These are phyloP conservation scores for Macroramphosus scolopax DNA, from an alignment of 2,797 vertebrate species.

Conservation along the genomic window DNA sequence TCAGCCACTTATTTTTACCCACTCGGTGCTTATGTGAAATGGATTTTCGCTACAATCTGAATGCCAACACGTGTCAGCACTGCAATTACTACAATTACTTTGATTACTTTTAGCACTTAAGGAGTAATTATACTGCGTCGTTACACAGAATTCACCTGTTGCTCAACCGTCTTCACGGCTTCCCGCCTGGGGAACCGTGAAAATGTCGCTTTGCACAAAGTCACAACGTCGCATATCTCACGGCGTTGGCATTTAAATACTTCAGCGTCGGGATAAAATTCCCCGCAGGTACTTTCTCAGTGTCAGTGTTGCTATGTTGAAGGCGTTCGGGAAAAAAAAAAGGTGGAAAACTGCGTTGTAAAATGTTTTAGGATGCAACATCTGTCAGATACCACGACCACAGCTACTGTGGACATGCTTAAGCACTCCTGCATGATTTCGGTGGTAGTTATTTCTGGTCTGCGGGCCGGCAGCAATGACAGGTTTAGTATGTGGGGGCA, in stretches of 20 bases:
- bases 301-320: slow-evolving; percentile 19
- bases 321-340: slow-evolving; percentile 21
- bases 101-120: too few relatives aligned
- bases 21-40: background rate
- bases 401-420: slow-evolving; percentile 40
- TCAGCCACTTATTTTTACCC: background rate
- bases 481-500: slow-evolving; percentile 50
- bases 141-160: slow-evolving; percentile 48
- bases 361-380: slow-evolving; percentile 35
- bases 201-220: slow-evolving; percentile 28
- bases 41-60: background rate
- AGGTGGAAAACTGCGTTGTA: slow-evolving; percentile 19
- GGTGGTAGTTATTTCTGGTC: slow-evolving; percentile 57
- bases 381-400: slow-evolving; percentile 30
- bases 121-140: slow-evolving; percentile 28
- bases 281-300: slow-evolving; percentile 31
- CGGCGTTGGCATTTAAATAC: slow-evolving; percentile 52
- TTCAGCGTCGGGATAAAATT: slow-evolving; percentile 34
- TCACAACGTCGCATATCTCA: slow-evolving; percentile 44
- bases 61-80: background rate
- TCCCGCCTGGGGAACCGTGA: slow-evolving; percentile 7
- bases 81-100: background rate
- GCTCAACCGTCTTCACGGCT: slow-evolving; percentile 32
- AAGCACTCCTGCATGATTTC: slow-evolving; percentile 35
- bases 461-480: slow-evolving; percentile 42